Evolutionary conservation across 2,797 vertebrate species (phyloP).

Genomic region (Sebastes glaucus): DNA sequence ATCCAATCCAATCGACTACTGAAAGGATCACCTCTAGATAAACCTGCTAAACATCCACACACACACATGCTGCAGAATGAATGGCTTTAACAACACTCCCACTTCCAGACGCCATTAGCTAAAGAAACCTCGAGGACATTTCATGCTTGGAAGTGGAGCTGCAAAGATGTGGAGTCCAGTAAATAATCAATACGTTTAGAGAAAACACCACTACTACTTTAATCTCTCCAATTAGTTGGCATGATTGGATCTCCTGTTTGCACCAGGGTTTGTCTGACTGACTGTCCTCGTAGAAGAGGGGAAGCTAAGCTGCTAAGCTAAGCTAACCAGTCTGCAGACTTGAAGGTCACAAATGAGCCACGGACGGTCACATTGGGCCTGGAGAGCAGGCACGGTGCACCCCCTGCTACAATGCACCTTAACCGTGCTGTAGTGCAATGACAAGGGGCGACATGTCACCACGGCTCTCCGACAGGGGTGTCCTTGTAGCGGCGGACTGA

Average conservation of each 20-base stretch:
- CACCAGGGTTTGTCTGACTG: background rate
- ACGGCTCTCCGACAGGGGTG: background rate
- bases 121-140: background rate
- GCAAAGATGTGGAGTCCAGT: rapidly evolving
- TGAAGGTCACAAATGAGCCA: slow-evolving; percentile 76
- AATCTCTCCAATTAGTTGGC: background rate
- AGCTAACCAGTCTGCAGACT: slow-evolving; percentile 47
- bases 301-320: background rate
- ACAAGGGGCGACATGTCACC: rapidly evolving
- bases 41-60: background rate
- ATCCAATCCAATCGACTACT: slow-evolving; percentile 32
- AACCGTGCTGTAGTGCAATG: background rate
- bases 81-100: background rate
- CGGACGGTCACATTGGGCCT: slow-evolving; percentile 1
- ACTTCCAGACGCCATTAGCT: slow-evolving; percentile 15
- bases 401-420: background rate
- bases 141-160: background rate
- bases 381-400: background rate
- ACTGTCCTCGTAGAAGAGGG: background rate
- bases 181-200: background rate
- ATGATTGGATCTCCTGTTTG: background rate
- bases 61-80: slow-evolving; percentile 11
- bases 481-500: slow-evolving; percentile 19
- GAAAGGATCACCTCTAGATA: slow-evolving; percentile 34
- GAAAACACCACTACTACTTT: rapidly evolving